phyloP scores from a whole-genome alignment of 2,797 vertebrate species.

The Bradypus variegatus region DNA sequence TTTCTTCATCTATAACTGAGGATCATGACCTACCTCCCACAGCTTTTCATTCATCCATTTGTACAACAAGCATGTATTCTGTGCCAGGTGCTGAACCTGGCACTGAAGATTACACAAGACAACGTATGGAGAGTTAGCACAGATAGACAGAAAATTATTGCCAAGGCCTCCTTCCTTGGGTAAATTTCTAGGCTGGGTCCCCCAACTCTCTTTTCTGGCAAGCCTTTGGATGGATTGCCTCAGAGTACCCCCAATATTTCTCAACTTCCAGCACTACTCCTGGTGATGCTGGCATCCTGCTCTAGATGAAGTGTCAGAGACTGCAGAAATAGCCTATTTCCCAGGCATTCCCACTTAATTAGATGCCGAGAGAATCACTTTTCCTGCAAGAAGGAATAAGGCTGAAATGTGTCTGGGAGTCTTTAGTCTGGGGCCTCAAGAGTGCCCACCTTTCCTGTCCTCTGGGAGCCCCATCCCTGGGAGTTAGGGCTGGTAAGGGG shows the following conservation, averaged over 20 bases:
- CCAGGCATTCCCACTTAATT: neutral
- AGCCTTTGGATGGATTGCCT: neutral
- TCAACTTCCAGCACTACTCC: neutral
- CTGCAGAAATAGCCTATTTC: neutral
- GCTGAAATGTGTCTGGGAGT: neutral
- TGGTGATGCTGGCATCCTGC: neutral
- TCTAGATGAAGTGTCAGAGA: neutral
- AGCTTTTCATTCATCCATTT: slow-evolving; percentile 28
- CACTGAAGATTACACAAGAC: neutral
- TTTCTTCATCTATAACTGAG: slow-evolving; percentile 26
- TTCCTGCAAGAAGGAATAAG: neutral
- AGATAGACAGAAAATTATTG: neutral
- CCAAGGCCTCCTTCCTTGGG: slow-evolving; percentile 15
- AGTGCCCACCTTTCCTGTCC: neutral
- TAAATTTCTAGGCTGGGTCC: neutral
- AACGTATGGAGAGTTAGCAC: neutral
- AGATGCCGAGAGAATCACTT: neutral
- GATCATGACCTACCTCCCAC: slow-evolving; percentile 25
- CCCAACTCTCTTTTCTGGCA: neutral
- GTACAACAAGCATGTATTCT: neutral
- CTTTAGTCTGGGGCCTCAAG: neutral
- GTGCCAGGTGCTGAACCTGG: neutral
- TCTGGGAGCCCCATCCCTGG: neutral
- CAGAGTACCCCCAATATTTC: neutral
- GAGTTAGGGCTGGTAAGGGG: neutral